Percentiles rank a stretch among this genome's conserved stretches.
Conservation (phyloP, 2,113 vertebrate genomes). For the Puma concolor region DNA sequence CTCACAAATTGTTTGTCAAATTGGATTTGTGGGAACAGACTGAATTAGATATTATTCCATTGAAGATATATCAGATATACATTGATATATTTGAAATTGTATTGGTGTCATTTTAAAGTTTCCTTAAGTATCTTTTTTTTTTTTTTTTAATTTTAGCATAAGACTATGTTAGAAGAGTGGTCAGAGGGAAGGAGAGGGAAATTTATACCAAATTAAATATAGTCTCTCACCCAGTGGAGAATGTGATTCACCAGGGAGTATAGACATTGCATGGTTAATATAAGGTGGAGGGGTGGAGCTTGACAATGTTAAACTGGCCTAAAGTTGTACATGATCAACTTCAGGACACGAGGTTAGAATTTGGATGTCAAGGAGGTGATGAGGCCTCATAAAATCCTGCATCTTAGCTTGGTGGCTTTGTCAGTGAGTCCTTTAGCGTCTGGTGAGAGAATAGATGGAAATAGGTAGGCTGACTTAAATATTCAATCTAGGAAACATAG, state of each 20-base stretch:
- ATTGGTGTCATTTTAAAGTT: background rate
- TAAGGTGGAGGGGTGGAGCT: fast-evolving
- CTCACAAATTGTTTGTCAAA: conserved; percentile 45
- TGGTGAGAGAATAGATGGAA: background rate
- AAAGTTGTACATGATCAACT: background rate
- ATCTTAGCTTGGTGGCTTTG: background rate
- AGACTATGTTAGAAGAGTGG: background rate
- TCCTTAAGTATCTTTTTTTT: background rate
- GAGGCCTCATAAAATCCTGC: background rate
- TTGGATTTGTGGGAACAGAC: conserved; percentile 13
- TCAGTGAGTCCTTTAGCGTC: background rate
- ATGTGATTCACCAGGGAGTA: background rate
- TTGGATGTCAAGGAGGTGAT: background rate
- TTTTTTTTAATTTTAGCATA: background rate
- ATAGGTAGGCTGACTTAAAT: background rate
- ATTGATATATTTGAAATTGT: background rate
- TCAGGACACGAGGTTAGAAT: background rate
- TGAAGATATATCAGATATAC: background rate
- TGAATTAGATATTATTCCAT: background rate
- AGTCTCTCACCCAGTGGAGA: background rate
- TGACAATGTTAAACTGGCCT: fast-evolving
- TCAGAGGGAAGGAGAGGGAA: background rate
- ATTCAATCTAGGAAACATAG: background rate
- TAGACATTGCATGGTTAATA: background rate
- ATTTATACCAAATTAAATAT: background rate